A percentile compares a stretch with the other conserved stretches of the same genome.
Evolutionary conservation across 1,140 invertebrate genomes (phyloP).

Genomic region (Trypoxylus dichotomus): DNA sequence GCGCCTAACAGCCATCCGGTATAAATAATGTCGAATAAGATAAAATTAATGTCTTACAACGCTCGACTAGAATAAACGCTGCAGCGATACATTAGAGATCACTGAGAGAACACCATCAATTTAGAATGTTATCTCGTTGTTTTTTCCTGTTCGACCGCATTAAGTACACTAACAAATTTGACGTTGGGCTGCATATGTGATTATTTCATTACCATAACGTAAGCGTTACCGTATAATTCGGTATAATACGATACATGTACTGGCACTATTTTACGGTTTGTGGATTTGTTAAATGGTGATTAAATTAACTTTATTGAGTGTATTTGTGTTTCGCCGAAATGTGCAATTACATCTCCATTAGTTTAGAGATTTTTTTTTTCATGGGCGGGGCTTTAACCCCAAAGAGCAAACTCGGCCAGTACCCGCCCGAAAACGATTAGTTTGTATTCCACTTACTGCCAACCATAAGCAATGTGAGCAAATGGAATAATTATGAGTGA

Average conservation of each 20-base stretch:
- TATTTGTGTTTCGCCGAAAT: too few species aligned
- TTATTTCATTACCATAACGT: slow-evolving; percentile 4
- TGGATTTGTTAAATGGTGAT: too few species aligned
- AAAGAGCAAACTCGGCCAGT: too few species aligned
- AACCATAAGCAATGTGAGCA: too few species aligned
- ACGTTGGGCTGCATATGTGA: not conserved
- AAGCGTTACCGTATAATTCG: not conserved
- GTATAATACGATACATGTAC: not conserved
- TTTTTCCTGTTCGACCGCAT: not conserved
- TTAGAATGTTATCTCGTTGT: slow-evolving; percentile 20
- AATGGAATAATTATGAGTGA: too few species aligned
- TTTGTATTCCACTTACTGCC: too few species aligned
- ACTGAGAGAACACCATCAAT: slow-evolving; percentile 15
- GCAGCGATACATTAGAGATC: slow-evolving; percentile 13
- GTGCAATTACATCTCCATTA: too few species aligned
- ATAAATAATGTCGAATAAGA: slow-evolving; percentile 26
- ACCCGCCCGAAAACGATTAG: too few species aligned
- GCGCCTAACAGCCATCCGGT: not conserved
- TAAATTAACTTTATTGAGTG: too few species aligned
- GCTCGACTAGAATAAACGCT: slow-evolving; percentile 13
- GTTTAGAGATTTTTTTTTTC: too few species aligned
- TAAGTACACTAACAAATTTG: slow-evolving; percentile 4
- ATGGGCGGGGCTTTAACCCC: too few species aligned
- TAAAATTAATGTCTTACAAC: slow-evolving; percentile 17
- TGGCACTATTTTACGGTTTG: not conserved